These are phyloP conservation scores for Drosophila pectinifera DNA, from an alignment of 1,140 invertebrate species.

Conservation along the genomic window DNA sequence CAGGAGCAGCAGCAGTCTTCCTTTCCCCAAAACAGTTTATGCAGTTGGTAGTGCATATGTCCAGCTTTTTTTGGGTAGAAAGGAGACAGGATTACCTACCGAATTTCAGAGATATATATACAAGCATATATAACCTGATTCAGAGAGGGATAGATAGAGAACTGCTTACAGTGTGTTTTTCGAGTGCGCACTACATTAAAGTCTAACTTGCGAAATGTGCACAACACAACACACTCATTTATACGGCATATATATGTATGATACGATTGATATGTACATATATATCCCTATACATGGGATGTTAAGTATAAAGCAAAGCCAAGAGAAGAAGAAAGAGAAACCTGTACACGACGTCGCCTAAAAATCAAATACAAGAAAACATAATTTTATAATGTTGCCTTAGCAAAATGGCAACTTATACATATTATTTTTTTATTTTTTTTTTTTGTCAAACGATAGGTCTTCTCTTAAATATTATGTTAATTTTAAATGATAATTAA, in stretches of 20 bases:
- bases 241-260: too few species aligned
- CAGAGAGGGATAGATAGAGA: slow-evolving; percentile 6
- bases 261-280: too few species aligned
- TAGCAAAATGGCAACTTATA: slow-evolving; percentile 8
- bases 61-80: background rate
- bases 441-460: slow-evolving; percentile 23
- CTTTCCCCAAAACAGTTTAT: slow-evolving; percentile 15
- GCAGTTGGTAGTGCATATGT: slow-evolving; percentile 52
- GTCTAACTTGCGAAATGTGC: slow-evolving; percentile 61
- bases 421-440: slow-evolving; percentile 7
- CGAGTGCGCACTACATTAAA: slow-evolving; percentile 50
- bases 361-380: slow-evolving; percentile 34
- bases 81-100: too few species aligned
- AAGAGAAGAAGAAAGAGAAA: background rate
- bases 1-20: background rate
- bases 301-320: too few species aligned
- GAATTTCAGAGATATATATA: too few species aligned
- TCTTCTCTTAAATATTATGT: slow-evolving; percentile 25
- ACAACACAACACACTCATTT: background rate
- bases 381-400: slow-evolving; percentile 53
- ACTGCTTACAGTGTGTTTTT: slow-evolving; percentile 7
- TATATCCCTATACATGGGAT: too few species aligned
- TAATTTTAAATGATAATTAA: slow-evolving; percentile 32
- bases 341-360: too few species aligned
- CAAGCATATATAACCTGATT: background rate